Base-by-base conservation (phyloP, 2,113 vertebrate species). In the Seriola aureovittata region DNA sequence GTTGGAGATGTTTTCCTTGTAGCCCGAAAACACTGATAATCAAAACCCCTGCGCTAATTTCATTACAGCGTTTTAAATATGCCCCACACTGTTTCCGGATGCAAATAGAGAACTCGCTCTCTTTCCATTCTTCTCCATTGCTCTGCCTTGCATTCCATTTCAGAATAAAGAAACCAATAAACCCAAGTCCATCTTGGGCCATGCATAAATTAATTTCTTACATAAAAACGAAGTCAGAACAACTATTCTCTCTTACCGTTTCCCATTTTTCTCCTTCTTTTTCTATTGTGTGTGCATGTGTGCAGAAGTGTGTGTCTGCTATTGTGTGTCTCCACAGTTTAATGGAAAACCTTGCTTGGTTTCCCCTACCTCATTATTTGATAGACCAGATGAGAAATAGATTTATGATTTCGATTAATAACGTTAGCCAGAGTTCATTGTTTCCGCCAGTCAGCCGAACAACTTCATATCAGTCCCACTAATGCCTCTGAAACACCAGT, bases 351-450 rank as follows among this genome's bases (percentile, higher is more conserved):
- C 73, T 76, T 75, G 78, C 85, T 85, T 79, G 77, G 84, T 85
- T 91, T 81, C 91, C 80, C 84, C 71, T 59, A 76, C 89, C 84
- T 92, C 90, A 93, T 91, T 92, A 90, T 94, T 93, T 94, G 92
- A 94, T 93, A 90, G 91, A 89, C 72, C 83, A 85, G 88, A 93
- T 93, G 89, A 94, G 88, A 93, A 91, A 91, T 92, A 94, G 93
- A 93, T 93, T 95, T 91, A 93, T 93, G 89, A 90, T 93, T 93
- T 75, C 83, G 90, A 94, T 95, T 93, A 95, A 95, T 94, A 93
- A 86, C 64, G 83, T 94, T 93, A 93, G 85, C 77, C 71, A 80
- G 90, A 93, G 89, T 94, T 95, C 91, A 94, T 91, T 94, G 90
- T 95, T 94, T 94, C 92, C 84, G 60, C 88, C 85, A 87, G 93